Percentiles rank a stretch among this genome's conserved stretches.
phyloP scores from a whole-genome alignment of 2,113 vertebrate genomes.

The Pitta sordida region DNA sequence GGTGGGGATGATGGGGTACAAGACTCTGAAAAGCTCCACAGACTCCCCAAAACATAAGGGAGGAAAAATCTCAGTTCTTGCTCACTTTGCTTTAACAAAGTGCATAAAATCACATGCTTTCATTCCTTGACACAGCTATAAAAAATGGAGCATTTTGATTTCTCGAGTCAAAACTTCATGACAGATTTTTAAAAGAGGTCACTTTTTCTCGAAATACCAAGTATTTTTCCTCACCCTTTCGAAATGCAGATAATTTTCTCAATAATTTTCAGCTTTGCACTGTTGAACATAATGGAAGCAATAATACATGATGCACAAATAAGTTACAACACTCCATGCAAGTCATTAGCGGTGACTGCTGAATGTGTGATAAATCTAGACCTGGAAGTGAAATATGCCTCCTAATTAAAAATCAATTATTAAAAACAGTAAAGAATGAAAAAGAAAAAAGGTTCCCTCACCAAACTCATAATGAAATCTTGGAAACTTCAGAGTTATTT shows the following conservation, averaged over 20 bases:
- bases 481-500: conserved; percentile 25
- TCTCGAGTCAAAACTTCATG: not conserved
- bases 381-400: conserved; percentile 23
- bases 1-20: not conserved
- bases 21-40: not conserved
- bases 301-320: not conserved
- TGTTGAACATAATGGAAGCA: not conserved
- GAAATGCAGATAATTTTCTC: not conserved
- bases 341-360: conserved; percentile 5
- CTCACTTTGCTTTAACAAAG: not conserved
- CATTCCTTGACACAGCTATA: not conserved
- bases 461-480: conserved; percentile 38
- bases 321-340: not conserved
- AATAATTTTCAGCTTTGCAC: not conserved
- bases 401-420: conserved; percentile 65
- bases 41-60: not conserved
- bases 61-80: not conserved
- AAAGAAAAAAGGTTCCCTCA: conserved; percentile 28
- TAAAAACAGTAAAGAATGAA: conserved; percentile 26
- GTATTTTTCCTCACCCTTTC: not conserved
- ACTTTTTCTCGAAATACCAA: not conserved
- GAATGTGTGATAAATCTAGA: conserved; percentile 13
- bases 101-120: not conserved
- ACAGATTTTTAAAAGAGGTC: not conserved
- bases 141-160: not conserved